Conservation (phyloP, 2,113 vertebrate genomes). For the Trichechus manatus region DNA sequence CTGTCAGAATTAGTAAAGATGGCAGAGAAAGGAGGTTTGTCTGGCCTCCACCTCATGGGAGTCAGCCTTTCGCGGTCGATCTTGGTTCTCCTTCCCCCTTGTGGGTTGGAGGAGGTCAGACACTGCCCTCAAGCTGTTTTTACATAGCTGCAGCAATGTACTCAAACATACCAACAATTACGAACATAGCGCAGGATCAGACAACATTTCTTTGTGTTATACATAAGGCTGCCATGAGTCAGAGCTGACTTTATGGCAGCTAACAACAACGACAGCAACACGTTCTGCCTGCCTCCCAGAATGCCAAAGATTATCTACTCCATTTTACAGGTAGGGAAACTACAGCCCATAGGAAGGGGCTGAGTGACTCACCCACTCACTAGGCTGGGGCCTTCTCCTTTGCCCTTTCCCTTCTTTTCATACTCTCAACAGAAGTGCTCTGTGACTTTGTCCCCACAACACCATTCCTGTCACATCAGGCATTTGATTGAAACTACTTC, state of each 20-base stretch:
- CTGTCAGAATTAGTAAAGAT: no score
- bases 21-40: no score
- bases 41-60: no score
- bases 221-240: background rate
- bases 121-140: no score
- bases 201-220: background rate
- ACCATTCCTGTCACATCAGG: background rate
- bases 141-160: no score
- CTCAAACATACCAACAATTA: background rate
- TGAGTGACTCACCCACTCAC: background rate
- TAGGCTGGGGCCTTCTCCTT: background rate
- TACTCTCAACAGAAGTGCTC: background rate
- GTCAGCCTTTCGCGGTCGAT: no score
- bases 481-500: conserved; percentile 55
- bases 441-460: background rate
- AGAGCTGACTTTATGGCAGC: background rate
- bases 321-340: background rate
- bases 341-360: background rate
- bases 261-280: background rate
- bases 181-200: background rate
- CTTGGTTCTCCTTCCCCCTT: no score
- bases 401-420: background rate
- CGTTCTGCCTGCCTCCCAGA: background rate
- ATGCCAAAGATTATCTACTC: background rate
- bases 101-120: no score